Evolutionary conservation across 2,888 invertebrate genomes (phyloP), one percentile per base, ranked within the genome.

Genomic region (Agrotis exclamationis): DNA sequence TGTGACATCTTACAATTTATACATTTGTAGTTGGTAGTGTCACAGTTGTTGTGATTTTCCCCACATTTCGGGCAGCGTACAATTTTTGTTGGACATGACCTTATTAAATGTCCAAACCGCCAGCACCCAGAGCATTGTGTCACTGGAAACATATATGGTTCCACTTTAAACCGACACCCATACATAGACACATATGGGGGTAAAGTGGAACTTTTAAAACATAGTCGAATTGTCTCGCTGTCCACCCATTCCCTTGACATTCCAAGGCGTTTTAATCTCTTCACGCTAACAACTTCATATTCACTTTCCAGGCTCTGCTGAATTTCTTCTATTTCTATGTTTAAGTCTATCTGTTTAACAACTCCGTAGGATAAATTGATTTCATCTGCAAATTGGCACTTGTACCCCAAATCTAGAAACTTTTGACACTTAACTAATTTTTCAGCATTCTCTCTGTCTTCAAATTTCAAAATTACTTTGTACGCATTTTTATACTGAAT

Each of bases 11-110:
- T 50, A n/a, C 48, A 50, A 50, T 50, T 50, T 18, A 18, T 50
- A 7, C 50, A 50, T 1, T 50, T 50, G 50, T 20, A 50, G 50
- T n/a, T 20, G 3, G 50, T 50, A 18, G 20, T 50, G 6, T 50
- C 50, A 7, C 50, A 50, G 20, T 51, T 51, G 4, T 11, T 51
- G 14, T 51, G 51, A 20, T 22, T 51, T 3, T 51, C 20, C n/a
- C 51, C 51, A 51, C 51, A 51, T 51, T 51, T 51, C n/a, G 51
- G 51, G 51, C 51, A 51, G 51, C 51, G 51, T 51, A 51, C 13
- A 13, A 51, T 22, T 13, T 22, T 22, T 9, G 51, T 51, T 51
- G 51, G 51, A n/a, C 51, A 51, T 4, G 51, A n/a, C 51, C 20
- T 51, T 51, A 51, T 9, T 51, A 22, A 51, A 22, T 51, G 22